Evolutionary conservation across 2,113 vertebrate genomes (phyloP).

Genomic region (Malurus cyaneus): DNA sequence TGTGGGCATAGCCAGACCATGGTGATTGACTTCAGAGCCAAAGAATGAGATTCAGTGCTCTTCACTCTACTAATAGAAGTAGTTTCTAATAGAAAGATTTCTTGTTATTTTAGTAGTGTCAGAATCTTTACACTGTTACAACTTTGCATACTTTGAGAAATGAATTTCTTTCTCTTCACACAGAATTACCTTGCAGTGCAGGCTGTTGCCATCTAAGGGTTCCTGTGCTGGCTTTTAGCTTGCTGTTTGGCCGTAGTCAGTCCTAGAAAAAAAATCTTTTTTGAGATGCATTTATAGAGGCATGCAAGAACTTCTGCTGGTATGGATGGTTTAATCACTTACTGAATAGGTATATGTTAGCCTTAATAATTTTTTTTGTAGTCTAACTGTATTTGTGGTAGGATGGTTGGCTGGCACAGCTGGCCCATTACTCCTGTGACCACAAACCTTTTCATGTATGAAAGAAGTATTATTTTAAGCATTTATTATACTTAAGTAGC

Average conservation of each 20-base stretch:
- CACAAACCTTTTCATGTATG: not conserved
- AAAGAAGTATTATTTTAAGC: not conserved
- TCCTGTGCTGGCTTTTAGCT: not conserved
- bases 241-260: not conserved
- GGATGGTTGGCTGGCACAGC: not conserved
- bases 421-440: not conserved
- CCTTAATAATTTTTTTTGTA: not conserved
- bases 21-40: not conserved
- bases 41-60: not conserved
- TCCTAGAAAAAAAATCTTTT: not conserved
- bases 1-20: not conserved
- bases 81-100: not conserved
- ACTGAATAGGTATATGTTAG: not conserved
- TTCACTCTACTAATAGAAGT: not conserved
- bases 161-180: not conserved
- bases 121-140: not conserved
- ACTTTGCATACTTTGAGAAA: not conserved
- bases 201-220: not conserved
- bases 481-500: not conserved
- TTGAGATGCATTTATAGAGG: not conserved
- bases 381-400: not conserved
- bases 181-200: not conserved
- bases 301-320: not conserved
- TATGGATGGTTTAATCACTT: not conserved
- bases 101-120: not conserved